Base-by-base conservation (phyloP, 2,888 invertebrate species). In the Leucophenga montana region DNA sequence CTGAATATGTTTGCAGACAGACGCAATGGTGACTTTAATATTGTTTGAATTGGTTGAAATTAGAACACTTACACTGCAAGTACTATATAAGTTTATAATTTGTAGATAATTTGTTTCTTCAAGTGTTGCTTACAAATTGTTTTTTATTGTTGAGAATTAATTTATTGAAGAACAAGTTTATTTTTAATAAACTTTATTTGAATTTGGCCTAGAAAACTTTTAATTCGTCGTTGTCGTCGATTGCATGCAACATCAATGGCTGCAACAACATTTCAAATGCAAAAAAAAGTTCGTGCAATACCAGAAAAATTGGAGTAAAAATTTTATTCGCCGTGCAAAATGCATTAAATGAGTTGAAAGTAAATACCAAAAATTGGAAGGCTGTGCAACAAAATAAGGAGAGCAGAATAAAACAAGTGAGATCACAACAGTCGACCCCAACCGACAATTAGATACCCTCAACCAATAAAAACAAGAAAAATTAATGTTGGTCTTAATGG, bases 41-140 rank as follows among this genome's bases (percentile, higher is more conserved):
- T 74, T 77, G 73, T 82, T 78, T 78, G 79, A 56, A 76, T 79
- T 78, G 75, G 69, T 67, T 74, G 68, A 69, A 77, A 75, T 65
- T 78, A 78, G 74, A 78, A 74, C 75, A 75, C 56, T 76, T 73
- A 56, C 56, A n/a, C 27, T 57, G 11, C 27, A 57, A 31, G 57
- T 57, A 22, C 11, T 20, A 57, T 57, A 9, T 46, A 3, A n/a
- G 3, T 13, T 46, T 46, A 6, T 46, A n/a, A 2, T 46, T 46
- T 46, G 3, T 46, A 9, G 16, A 18, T 54, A 27, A 8, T 27
- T 56, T 13, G 56, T 53, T 53, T 18, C 18, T 18, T 18, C 14
- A 18, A 18, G 56, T 56, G 18, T 14, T 5, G 11, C 56, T 13
- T 11, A 2, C 20, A 20, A 56, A 56, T 56, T 50, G 50, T 50